Conservation (phyloP, 2,113 vertebrate species). For the Forbesichthys papilliferus region DNA sequence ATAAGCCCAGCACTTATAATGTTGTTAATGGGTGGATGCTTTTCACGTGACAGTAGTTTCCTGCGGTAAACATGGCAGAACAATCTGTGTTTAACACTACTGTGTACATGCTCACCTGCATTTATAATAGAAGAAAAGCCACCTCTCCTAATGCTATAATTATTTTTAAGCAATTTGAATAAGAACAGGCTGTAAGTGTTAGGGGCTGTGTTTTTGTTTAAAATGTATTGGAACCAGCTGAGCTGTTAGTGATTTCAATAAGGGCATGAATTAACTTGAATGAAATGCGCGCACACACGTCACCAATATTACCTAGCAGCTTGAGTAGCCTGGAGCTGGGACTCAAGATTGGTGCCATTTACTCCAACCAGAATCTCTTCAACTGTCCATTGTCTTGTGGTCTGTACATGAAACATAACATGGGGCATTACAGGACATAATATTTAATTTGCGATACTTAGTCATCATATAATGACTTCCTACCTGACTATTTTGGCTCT, state of each 20-base stretch:
- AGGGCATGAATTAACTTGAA: too few relatives aligned
- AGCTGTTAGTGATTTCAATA: too few relatives aligned
- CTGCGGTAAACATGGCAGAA: conserved; percentile 58
- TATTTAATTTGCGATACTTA: not conserved
- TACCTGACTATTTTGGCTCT: conserved; percentile 86
- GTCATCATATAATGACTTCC: not conserved
- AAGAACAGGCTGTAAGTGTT: not conserved
- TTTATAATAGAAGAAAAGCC: not conserved
- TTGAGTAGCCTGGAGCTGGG: conserved; percentile 92
- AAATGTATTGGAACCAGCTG: too few relatives aligned
- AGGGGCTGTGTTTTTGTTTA: too few relatives aligned
- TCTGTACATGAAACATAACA: conserved; percentile 57
- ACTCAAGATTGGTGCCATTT: conserved; percentile 78
- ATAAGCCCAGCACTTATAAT: conserved; percentile 93
- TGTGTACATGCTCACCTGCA: too few relatives aligned
- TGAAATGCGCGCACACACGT: too few relatives aligned
- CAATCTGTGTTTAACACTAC: too few relatives aligned
- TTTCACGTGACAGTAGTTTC: conserved; percentile 94
- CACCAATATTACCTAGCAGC: conserved; percentile 85
- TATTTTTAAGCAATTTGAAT: too few relatives aligned
- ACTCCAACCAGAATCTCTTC: conserved; percentile 91
- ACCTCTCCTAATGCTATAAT: too few relatives aligned
- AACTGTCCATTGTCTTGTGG: conserved; percentile 85
- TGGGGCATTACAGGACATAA: not conserved
- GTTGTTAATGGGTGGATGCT: conserved; percentile 91